Percentiles rank a stretch among this genome's conserved stretches.
phyloP scores from a whole-genome alignment of 2,888 invertebrate species.

The Deroplatys truncata region DNA sequence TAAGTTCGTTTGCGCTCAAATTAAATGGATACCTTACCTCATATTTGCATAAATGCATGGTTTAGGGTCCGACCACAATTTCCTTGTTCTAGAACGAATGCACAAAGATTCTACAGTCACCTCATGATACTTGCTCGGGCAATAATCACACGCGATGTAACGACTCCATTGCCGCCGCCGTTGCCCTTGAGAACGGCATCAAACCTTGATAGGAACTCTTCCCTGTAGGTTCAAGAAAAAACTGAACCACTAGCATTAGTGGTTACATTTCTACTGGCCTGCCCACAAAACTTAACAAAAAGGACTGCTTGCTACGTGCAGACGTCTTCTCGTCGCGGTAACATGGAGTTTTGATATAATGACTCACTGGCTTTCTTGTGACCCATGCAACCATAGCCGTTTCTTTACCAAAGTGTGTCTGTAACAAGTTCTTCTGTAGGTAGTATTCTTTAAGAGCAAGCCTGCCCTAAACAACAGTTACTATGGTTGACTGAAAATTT shows the following conservation, averaged over 20 bases:
- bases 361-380: background rate
- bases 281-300: background rate
- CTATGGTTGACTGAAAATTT: too few species aligned
- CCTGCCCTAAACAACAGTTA: too few species aligned
- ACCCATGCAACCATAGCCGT: background rate
- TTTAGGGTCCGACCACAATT: too few species aligned
- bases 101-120: background rate
- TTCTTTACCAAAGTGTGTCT: background rate
- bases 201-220: background rate
- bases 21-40: background rate
- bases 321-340: background rate
- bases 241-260: background rate
- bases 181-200: background rate
- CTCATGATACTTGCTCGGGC: background rate
- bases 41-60: background rate
- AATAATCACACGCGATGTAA: background rate
- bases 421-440: too few species aligned
- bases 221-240: background rate
- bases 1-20: background rate
- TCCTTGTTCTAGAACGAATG: too few species aligned
- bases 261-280: background rate
- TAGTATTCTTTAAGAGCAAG: too few species aligned
- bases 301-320: background rate
- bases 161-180: background rate
- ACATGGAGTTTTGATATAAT: background rate